Evolutionary conservation across 2,888 invertebrate genomes (phyloP).

Genomic region (Agrotis puta): DNA sequence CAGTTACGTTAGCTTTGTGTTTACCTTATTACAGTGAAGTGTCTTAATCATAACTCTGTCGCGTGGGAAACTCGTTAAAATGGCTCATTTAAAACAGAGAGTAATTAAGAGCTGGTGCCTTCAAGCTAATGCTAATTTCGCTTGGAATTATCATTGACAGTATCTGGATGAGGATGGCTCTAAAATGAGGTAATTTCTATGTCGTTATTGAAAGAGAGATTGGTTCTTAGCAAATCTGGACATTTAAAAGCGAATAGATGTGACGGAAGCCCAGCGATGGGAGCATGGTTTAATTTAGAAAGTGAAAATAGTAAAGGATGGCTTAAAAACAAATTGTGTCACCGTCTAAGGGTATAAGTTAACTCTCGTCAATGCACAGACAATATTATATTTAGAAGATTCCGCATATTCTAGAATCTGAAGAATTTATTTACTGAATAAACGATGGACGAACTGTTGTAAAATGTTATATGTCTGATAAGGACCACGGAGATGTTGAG

Average conservation of each 20-base stretch:
- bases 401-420: no score
- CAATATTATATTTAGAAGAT: not conserved
- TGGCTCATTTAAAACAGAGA: not conserved
- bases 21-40: constrained; percentile 26
- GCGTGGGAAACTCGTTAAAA: constrained; percentile 23
- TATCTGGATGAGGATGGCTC: not conserved
- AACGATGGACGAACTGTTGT: no score
- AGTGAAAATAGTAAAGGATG: not conserved
- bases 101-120: not conserved
- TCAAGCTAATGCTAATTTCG: not conserved
- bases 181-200: not conserved
- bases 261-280: no score
- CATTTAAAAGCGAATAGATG: no score
- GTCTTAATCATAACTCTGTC: constrained; percentile 5
- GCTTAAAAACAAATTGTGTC: not conserved
- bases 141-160: not conserved
- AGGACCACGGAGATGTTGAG: no score
- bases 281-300: no score
- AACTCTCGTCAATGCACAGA: not conserved
- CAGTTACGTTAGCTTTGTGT: constrained; percentile 54
- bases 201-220: not conserved
- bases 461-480: no score
- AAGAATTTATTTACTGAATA: no score
- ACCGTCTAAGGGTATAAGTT: not conserved
- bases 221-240: not conserved